Evolutionary conservation across 2,113 vertebrate species (phyloP), one percentile per base, ranked within the genome.

Genomic region (Lampris megalopsis): DNA sequence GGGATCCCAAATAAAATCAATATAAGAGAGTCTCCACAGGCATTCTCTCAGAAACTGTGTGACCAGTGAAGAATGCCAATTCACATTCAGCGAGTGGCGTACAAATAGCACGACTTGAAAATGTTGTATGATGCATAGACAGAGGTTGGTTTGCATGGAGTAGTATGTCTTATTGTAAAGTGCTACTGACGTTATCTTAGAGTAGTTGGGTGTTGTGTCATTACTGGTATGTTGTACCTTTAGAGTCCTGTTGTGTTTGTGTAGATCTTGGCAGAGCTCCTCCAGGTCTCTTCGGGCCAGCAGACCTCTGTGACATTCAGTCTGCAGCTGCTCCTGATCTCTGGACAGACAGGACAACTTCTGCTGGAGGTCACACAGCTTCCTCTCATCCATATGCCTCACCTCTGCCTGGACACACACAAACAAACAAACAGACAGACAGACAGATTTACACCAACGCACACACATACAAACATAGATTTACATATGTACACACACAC

Each of bases 241-340:
- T 64, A 99, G 91, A 0, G 89, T 93, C 80, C 88, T 95, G 90
- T 97, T 97, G 92, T 98, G 96, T 41, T 91, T 92, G 79, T 99
- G 97, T 71, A 98, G 94, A 65, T 99, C 97, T 7, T 94, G 89
- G 80, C 98, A 99, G 68, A 99, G 94, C 45, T 86, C 92, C 90
- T 99, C 98, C 0, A 99, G 94, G 64, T 97, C 93, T 90, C 95
- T 94, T n/a, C 97, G 95, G 40, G 98, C 96, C 0, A 96, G 91
- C 43, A 95, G 59, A 8, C 95, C 94, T 85, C 92, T 85, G 88
- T 93, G 96, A 54, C 95, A 94, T 53, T 98, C 96, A 0, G 92
- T 92, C 90, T 96, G 96, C 72, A 98, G 90, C 76, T 94, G 96
- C 81, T 97, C 95, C 63, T 92, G 95, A 81, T 98, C 96, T 68